phyloP scores from a whole-genome alignment of 2,797 vertebrate species.

The Borostomias antarcticus region DNA sequence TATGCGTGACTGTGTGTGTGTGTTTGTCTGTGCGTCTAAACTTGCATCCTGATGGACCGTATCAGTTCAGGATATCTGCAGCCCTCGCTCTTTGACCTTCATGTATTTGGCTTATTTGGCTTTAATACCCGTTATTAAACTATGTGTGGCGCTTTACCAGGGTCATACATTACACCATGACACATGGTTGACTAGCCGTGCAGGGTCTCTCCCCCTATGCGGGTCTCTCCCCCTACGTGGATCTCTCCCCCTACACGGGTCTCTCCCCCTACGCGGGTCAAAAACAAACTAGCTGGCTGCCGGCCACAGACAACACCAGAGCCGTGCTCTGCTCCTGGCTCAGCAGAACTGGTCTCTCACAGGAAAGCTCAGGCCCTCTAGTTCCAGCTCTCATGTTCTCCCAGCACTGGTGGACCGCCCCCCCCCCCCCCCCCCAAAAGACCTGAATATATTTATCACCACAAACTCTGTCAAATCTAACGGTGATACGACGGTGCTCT shows the following conservation, averaged over 20 bases:
- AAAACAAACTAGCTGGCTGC: slow-evolving; percentile 70
- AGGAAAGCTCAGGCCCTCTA: slow-evolving; percentile 36
- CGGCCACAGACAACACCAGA: slow-evolving; percentile 67
- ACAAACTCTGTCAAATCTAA: neutral
- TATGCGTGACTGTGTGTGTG: too few relatives aligned
- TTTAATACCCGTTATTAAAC: slow-evolving; percentile 73
- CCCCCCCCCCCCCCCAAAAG: too few relatives aligned
- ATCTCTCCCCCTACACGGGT: too few relatives aligned
- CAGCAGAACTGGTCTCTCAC: slow-evolving; percentile 52
- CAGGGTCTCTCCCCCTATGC: slow-evolving; percentile 57
- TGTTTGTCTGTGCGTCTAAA: slow-evolving; percentile 14
- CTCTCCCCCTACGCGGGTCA: slow-evolving; percentile 57
- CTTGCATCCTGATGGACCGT: slow-evolving; percentile 40
- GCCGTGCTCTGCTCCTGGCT: slow-evolving; percentile 61
- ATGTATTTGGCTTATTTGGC: slow-evolving; percentile 55
- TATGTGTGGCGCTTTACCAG: slow-evolving; percentile 66
- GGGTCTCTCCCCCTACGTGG: slow-evolving; percentile 58
- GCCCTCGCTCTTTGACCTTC: slow-evolving; percentile 40
- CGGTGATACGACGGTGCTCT: neutral
- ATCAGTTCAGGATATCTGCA: slow-evolving; percentile 55
- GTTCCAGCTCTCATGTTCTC: slow-evolving; percentile 38
- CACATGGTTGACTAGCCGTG: slow-evolving; percentile 67
- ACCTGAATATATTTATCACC: neutral
- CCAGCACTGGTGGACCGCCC: slow-evolving; percentile 60
- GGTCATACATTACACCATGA: slow-evolving; percentile 63